A percentile compares a stretch with the other conserved stretches of the same genome.
Evolutionary conservation across 2,797 vertebrate species (phyloP).

Genomic region (Esox masquinongy): DNA sequence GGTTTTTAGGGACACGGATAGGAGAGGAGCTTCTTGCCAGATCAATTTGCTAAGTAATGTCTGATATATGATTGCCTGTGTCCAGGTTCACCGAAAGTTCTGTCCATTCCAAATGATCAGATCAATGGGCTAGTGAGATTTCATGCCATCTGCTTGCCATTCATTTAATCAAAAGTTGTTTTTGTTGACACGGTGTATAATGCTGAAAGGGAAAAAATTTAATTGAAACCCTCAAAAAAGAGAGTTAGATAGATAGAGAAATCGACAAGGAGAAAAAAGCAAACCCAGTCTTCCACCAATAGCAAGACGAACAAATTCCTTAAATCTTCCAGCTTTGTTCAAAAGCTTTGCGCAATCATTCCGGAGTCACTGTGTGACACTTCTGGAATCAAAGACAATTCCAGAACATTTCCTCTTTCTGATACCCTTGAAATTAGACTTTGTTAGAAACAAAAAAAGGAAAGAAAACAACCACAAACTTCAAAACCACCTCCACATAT

Average conservation of each 20-base stretch:
- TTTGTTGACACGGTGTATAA: neutral
- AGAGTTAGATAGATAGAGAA: neutral
- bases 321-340: neutral
- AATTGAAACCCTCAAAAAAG: neutral
- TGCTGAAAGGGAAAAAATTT: neutral
- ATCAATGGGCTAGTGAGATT: conserved; percentile 31
- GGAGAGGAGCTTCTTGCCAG: conserved; percentile 24
- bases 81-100: neutral
- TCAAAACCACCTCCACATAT: conserved; percentile 33
- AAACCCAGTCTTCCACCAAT: neutral
- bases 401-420: conserved; percentile 72
- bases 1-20: conserved; percentile 25
- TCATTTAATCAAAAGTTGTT: conserved; percentile 12
- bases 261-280: neutral
- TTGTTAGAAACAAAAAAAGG: conserved; percentile 70
- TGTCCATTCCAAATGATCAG: conserved; percentile 18
- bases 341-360: neutral
- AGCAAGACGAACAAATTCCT: neutral
- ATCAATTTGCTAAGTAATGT: conserved; percentile 51
- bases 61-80: conserved; percentile 41
- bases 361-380: conserved; percentile 19
- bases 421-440: conserved; percentile 56
- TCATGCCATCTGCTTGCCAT: conserved; percentile 11
- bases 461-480: conserved; percentile 57
- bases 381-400: conserved; percentile 65